A percentile compares a stretch with the other conserved stretches of the same genome.
phyloP scores from a whole-genome alignment of 2,113 vertebrate genomes.

The Candoia aspera region DNA sequence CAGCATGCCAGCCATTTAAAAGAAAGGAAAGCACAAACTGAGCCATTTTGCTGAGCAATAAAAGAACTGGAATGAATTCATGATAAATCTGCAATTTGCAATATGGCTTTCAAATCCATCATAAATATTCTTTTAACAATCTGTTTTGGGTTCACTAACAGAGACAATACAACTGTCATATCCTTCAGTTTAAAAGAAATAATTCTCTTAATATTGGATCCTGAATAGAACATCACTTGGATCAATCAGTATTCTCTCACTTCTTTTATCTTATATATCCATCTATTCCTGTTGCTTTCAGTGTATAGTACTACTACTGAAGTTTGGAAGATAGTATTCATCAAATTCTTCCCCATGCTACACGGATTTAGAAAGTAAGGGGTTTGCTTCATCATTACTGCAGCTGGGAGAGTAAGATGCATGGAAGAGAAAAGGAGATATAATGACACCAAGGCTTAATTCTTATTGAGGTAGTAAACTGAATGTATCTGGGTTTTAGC shows the following conservation, averaged over 20 bases:
- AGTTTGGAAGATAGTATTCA: background rate
- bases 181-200: conserved; percentile 39
- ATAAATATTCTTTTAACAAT: conserved; percentile 62
- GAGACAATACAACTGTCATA: conserved; percentile 44
- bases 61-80: conserved; percentile 29
- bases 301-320: accelerated
- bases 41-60: background rate
- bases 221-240: conserved; percentile 11
- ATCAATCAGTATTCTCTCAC: background rate
- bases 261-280: background rate
- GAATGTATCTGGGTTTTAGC: background rate
- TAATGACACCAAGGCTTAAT: background rate
- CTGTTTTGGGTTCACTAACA: conserved; percentile 39
- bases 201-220: conserved; percentile 41
- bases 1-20: accelerated
- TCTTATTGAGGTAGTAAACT: background rate
- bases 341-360: background rate
- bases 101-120: conserved; percentile 16
- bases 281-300: background rate
- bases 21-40: background rate
- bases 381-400: background rate
- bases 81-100: conserved; percentile 46
- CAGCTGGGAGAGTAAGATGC: background rate
- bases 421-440: background rate
- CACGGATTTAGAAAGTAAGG: background rate